Base-by-base conservation (phyloP, 2,113 vertebrate genomes). In the Azemiops feae region DNA sequence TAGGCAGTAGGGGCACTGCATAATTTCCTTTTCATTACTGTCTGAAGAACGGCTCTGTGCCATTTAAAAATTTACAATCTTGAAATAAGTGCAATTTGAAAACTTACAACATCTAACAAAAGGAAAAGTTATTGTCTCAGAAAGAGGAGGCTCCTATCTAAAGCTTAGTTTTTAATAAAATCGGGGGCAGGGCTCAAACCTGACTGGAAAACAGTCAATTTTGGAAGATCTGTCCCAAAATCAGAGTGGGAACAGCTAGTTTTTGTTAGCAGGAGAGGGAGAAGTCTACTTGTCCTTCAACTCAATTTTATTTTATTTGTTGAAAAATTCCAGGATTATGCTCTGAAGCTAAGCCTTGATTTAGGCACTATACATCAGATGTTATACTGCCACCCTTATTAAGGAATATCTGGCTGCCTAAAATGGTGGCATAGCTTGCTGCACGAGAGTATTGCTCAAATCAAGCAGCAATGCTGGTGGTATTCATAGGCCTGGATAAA, bases 401-500 rank as follows among this genome's bases (percentile, higher is more conserved):
- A 89, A 34, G n/a, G 30, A 89, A 52, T 57, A 90, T 14, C 45
- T 25, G 39, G 34, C 23, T 50, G 81, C 45, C 55, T 86, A 93
- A 85, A 60, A 86, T 90, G 88, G 88, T 90, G 92, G 92, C 53
- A 30, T 50, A 47, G 55, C 47, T n/a, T 86, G n/a, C 55, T n/a
- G 23, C 14, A 20, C 34, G 4, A 25, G 4, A 39, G 90, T 45
- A 52, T 45, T 52, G 81, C 81, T 50, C 47, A 58, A 87, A 93
- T 90, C 81, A 86, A 43, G 27, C 45, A 53, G 55, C 30, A 60
- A 30, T 34, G 85, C 55, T 60, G 55, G 34, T 64, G 55, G 55
- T 64, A 60, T 93, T 93, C 54, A 64, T 14, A 90, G 47, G 89
- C 88, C 45, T 93, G 8, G 43, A 93, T 60, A 93, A 90, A 93